phyloP scores from a whole-genome alignment of 2,888 invertebrate genomes.

The Gandaritis pyraliata region DNA sequence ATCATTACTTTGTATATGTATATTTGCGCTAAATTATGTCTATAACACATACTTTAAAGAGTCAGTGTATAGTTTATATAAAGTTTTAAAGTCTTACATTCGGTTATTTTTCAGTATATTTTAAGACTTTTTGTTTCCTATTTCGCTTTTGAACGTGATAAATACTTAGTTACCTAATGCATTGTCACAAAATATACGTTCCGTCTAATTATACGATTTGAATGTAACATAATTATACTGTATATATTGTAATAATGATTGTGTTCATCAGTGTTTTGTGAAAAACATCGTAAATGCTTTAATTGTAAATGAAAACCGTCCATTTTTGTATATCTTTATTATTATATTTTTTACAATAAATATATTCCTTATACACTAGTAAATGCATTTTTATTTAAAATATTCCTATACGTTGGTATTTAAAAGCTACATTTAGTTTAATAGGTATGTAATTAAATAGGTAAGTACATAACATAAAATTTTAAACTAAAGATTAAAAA shows the following conservation, averaged over 20 bases:
- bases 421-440: too few species aligned
- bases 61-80: too few species aligned
- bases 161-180: not conserved
- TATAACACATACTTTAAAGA: too few species aligned
- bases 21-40: too few species aligned
- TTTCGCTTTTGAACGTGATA: constrained; percentile 1
- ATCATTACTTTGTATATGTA: too few species aligned
- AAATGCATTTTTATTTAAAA: constrained; percentile 56
- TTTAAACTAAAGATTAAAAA: too few species aligned
- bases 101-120: too few species aligned
- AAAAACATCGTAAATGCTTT: constrained; percentile 33
- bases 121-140: too few species aligned
- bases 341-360: constrained; percentile 51
- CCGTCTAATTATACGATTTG: not conserved
- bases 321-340: constrained; percentile 47
- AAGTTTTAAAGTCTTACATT: too few species aligned
- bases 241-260: not conserved
- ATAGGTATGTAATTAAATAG: too few species aligned
- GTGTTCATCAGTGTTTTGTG: not conserved
- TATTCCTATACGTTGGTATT: not conserved
- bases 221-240: not conserved
- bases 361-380: constrained; percentile 51
- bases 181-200: constrained; percentile 2
- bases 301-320: constrained; percentile 54
- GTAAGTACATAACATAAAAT: too few species aligned